Percentiles rank a stretch among this genome's conserved stretches.
Conservation (phyloP, 2,888 invertebrate genomes). For the Lypha dubia region DNA sequence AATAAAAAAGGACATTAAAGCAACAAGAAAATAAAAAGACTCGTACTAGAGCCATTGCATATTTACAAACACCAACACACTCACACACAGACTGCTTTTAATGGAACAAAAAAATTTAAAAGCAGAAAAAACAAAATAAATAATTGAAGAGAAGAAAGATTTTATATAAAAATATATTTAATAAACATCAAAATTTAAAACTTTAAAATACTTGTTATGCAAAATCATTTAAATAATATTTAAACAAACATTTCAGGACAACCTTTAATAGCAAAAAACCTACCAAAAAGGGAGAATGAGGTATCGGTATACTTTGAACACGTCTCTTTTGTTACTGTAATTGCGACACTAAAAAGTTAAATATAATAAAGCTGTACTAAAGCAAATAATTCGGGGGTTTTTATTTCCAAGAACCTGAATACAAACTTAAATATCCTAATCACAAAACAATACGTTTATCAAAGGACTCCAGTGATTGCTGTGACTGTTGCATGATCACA, state of each 20-base stretch:
- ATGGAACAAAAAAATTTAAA: conserved; percentile 34
- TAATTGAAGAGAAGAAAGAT: conserved; percentile 15
- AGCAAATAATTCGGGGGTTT: too few relatives aligned
- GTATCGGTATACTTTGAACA: too few relatives aligned
- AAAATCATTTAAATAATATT: background rate
- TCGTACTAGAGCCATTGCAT: conserved; percentile 52
- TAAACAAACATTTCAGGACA: background rate
- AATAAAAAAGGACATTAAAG: conserved; percentile 51
- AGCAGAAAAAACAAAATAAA: background rate
- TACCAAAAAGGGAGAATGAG: background rate
- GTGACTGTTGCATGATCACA: too few relatives aligned
- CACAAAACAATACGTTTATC: too few relatives aligned
- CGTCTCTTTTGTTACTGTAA: too few relatives aligned
- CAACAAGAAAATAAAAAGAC: conserved; percentile 54
- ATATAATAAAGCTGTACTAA: too few relatives aligned
- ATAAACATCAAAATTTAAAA: background rate
- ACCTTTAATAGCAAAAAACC: background rate
- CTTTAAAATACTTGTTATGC: background rate
- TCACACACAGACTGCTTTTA: conserved; percentile 17
- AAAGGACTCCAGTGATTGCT: too few relatives aligned
- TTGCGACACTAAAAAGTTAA: too few relatives aligned
- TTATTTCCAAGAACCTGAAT: too few relatives aligned
- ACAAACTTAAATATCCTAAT: too few relatives aligned
- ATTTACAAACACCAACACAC: background rate
- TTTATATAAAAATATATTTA: conserved; percentile 35